These are phyloP conservation scores for Clivina fossor DNA, from an alignment of 2,888 invertebrate genomes.

Conservation along the genomic window DNA sequence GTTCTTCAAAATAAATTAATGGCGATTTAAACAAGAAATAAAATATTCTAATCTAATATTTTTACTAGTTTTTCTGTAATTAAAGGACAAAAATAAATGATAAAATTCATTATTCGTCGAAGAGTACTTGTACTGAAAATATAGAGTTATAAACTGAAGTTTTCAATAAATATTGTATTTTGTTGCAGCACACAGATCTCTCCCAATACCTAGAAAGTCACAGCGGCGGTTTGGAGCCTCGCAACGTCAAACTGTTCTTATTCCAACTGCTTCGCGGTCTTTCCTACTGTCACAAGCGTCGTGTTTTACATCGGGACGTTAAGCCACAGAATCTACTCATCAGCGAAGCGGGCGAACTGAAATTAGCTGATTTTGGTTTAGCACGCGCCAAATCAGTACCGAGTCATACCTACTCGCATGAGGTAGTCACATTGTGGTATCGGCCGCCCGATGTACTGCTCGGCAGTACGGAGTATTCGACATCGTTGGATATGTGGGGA, in stretches of 20 bases:
- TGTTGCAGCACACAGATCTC: constrained; percentile 88
- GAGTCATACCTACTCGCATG: constrained; percentile 97
- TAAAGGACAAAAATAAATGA: too few relatives aligned
- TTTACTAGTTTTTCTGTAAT: too few relatives aligned
- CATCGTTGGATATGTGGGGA: constrained; percentile 95
- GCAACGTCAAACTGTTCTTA: constrained; percentile 93
- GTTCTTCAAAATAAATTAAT: too few relatives aligned
- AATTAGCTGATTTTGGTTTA: constrained; percentile 96
- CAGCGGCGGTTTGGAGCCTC: constrained; percentile 89
- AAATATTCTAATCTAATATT: too few relatives aligned
- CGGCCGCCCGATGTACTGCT: constrained; percentile 97
- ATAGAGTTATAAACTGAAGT: too few relatives aligned
- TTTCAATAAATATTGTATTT: too few relatives aligned
- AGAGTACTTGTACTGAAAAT: too few relatives aligned
- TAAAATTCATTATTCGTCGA: too few relatives aligned
- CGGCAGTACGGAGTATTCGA: constrained; percentile 93
- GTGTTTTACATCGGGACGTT: constrained; percentile 94
- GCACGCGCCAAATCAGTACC: constrained; percentile 98
- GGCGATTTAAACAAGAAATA: too few relatives aligned
- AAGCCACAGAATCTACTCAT: constrained; percentile 98
- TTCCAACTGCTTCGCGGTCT: constrained; percentile 96
- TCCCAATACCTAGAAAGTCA: constrained; percentile 98
- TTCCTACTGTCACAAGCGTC: constrained; percentile 93
- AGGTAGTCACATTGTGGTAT: constrained; percentile 98
- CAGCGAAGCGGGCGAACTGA: constrained; percentile 94